These are phyloP conservation scores for Phyllostomus discolor DNA, from an alignment of 2,113 vertebrate genomes.

Conservation along the genomic window DNA sequence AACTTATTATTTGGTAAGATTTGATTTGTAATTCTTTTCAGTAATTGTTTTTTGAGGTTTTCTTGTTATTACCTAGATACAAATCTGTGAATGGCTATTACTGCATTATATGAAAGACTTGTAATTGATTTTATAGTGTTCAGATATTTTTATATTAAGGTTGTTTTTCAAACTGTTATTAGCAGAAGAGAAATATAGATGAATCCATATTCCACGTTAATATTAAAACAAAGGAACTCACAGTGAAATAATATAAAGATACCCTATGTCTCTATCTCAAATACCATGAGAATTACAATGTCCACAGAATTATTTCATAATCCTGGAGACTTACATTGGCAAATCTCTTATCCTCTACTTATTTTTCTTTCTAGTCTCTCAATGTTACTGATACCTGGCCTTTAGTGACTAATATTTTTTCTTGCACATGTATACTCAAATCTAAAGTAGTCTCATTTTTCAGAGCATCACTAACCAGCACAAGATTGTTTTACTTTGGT, in stretches of 20 bases:
- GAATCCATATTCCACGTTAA: not conserved
- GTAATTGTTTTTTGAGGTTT: not conserved
- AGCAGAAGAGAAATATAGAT: not conserved
- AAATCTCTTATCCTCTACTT: not conserved
- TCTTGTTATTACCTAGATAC: not conserved
- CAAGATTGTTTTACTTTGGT: not conserved
- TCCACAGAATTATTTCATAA: not conserved
- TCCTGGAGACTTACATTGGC: not conserved
- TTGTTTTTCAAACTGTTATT: not conserved
- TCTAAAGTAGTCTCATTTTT: not conserved
- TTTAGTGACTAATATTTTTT: not conserved
- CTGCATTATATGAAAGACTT: not conserved
- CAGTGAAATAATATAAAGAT: not conserved
- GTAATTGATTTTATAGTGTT: not conserved
- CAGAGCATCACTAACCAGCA: not conserved
- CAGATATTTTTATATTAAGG: not conserved
- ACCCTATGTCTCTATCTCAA: not conserved
- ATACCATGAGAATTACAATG: not conserved
- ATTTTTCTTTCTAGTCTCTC: not conserved
- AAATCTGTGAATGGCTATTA: not conserved
- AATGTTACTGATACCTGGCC: not conserved
- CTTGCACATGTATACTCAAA: not conserved
- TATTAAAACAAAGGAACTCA: not conserved
- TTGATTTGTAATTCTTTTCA: not conserved
- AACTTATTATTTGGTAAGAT: not conserved